Evolutionary conservation across 2,797 vertebrate genomes (phyloP).

Genomic region (Synanceia verrucosa): DNA sequence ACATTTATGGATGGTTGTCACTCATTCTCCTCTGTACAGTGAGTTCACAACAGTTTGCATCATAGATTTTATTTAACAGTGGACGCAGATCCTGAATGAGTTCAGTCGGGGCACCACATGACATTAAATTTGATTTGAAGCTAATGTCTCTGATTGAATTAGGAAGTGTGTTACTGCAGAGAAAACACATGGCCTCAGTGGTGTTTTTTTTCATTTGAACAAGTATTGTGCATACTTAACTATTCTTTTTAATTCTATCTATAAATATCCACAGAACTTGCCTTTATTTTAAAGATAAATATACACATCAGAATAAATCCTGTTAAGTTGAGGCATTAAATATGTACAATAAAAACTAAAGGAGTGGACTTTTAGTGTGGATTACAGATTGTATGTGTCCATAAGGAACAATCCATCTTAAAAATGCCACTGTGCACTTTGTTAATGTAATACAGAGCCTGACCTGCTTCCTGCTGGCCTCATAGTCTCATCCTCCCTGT

Average conservation of each 20-base stretch:
- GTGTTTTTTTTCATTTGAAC: background rate
- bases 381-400: background rate
- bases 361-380: background rate
- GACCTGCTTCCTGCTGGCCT: constrained; percentile 26
- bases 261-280: background rate
- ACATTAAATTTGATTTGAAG: constrained; percentile 34
- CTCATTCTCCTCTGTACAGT: background rate
- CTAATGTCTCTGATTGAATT: constrained; percentile 28
- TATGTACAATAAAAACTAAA: background rate
- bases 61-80: background rate
- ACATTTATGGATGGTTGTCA: background rate
- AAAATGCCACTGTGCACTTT: constrained; percentile 7
- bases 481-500: constrained; percentile 14
- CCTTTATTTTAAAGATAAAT: background rate
- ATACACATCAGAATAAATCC: background rate
- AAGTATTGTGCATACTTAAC: background rate
- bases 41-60: background rate
- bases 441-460: constrained; percentile 34
- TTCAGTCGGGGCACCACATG: constrained; percentile 22
- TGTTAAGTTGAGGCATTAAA: background rate
- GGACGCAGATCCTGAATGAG: background rate
- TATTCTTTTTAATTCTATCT: background rate
- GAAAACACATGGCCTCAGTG: background rate
- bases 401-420: background rate
- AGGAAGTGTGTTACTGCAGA: constrained; percentile 9